Base-by-base conservation (phyloP, 2,113 vertebrate genomes). In the Anguilla rostrata region DNA sequence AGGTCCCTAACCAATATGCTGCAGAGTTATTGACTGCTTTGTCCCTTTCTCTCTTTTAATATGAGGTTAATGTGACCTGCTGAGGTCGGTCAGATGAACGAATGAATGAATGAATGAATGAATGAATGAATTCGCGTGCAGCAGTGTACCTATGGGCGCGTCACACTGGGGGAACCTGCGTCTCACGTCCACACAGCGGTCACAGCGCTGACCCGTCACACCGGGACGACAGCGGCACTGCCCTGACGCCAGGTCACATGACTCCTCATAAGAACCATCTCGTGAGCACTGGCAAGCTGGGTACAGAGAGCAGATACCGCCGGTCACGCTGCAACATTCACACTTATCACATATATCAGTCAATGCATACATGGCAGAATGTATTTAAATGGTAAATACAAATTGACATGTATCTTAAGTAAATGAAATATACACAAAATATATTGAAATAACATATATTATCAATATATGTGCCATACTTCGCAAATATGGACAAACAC, bases 261-360 rank as follows among this genome's bases (percentile, higher is more conserved):
- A 39, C 0, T 14, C 16, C 0, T 93, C 92, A 81, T 93, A 94
- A 34, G 97, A 97, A 83, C 97, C 97, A 0, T 92, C 87, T 0
- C 49, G 71, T 3, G 95, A 96, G 87, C 98, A 98, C 89, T 91
- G 92, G 87, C 97, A 99, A 82, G 91, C 98, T 99, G 90, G 2
- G 43, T 56, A 89, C 2, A 88, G 57, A 63, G 88, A 90, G 80
- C 78, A 87, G 0, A 39, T 1, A 34, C n/a, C 71, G 12, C n/a
- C 11, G 60, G 18, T 66, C 22, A 66, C 3, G 22, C 18, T 22
- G 4, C 18, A 66, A 22, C 20, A 66, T 75, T 34, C 60, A 22
- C 0, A 2, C 26, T 66, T 22, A 66, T 1, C 60, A 66, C 60
- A 66, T 46, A 60, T 14, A 15, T 14, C 56, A 60, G 3, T 60